Percentiles rank a stretch among this genome's conserved stretches.
phyloP scores from a whole-genome alignment of 2,797 vertebrate genomes.

The Aulostomus chinensis region DNA sequence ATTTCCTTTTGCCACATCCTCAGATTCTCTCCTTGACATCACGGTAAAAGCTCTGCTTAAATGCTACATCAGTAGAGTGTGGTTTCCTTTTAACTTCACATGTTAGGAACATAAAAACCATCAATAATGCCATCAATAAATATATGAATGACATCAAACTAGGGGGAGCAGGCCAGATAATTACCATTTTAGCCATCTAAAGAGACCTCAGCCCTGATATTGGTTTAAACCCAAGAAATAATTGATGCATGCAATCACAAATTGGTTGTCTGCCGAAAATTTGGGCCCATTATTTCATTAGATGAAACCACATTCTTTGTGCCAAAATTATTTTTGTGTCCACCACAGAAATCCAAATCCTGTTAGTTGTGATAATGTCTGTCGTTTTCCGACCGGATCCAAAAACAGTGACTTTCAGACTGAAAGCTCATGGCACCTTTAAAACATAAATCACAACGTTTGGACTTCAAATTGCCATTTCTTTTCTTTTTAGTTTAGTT shows the following conservation, averaged over 20 bases:
- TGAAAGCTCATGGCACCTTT: slow-evolving; percentile 53
- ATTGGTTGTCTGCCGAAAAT: slow-evolving; percentile 84
- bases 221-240: slow-evolving; percentile 83
- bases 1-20: background rate
- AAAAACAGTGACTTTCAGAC: slow-evolving; percentile 63
- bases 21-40: too few species aligned
- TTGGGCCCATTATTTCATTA: slow-evolving; percentile 85
- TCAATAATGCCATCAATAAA: slow-evolving; percentile 52
- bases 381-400: slow-evolving; percentile 58
- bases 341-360: slow-evolving; percentile 82
- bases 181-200: slow-evolving; percentile 77
- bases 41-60: background rate
- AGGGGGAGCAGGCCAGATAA: slow-evolving; percentile 67
- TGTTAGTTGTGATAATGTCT: slow-evolving; percentile 75
- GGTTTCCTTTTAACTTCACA: slow-evolving; percentile 21
- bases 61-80: too few species aligned
- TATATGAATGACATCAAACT: slow-evolving; percentile 61
- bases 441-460: slow-evolving; percentile 46
- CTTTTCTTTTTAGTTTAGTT: slow-evolving; percentile 14
- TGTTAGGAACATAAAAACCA: slow-evolving; percentile 37
- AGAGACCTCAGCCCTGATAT: slow-evolving; percentile 72
- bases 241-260: slow-evolving; percentile 86
- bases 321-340: slow-evolving; percentile 82
- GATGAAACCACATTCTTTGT: slow-evolving; percentile 75
- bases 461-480: slow-evolving; percentile 18